A percentile compares a stretch with the other conserved stretches of the same genome.
Conservation (phyloP, 2,888 invertebrate species). For the Camptogramma bilineatum region DNA sequence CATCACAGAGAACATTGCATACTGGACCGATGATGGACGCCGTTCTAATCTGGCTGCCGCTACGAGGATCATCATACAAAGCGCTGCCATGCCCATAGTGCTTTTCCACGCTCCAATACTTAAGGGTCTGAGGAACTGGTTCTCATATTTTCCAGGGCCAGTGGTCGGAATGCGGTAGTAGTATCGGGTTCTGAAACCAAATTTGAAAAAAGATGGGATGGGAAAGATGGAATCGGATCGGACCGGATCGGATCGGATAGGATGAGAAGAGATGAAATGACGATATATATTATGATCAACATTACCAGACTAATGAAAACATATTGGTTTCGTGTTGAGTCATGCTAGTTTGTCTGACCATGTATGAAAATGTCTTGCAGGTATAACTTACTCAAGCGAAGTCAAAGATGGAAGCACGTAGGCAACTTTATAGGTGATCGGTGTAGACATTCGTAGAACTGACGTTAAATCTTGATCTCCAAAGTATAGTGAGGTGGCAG, state of each 20-base stretch:
- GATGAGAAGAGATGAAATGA: too few relatives aligned
- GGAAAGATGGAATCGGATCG: background rate
- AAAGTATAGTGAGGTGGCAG: constrained; percentile 56
- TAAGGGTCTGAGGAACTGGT: constrained; percentile 79
- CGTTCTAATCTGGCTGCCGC: constrained; percentile 63
- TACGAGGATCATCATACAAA: constrained; percentile 66
- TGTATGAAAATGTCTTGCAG: background rate
- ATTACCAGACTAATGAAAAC: too few relatives aligned
- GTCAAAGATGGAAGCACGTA: constrained; percentile 52
- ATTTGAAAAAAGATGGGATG: background rate
- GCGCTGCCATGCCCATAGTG: constrained; percentile 53
- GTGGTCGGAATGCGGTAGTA: constrained; percentile 68
- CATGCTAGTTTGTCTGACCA: too few relatives aligned
- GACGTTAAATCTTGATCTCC: constrained; percentile 66
- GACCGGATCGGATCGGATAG: too few relatives aligned
- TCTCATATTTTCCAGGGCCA: constrained; percentile 71
- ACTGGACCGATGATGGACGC: constrained; percentile 58
- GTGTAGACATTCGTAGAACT: constrained; percentile 46
- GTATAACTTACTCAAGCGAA: constrained; percentile 62
- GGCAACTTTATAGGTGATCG: constrained; percentile 47
- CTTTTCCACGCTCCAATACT: constrained; percentile 69
- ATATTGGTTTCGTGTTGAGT: too few relatives aligned
- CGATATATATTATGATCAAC: too few relatives aligned
- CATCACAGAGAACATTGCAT: constrained; percentile 71
- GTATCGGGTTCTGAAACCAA: constrained; percentile 63